phyloP scores from a whole-genome alignment of 2,888 invertebrate genomes.

The Heliothis peltigera region DNA sequence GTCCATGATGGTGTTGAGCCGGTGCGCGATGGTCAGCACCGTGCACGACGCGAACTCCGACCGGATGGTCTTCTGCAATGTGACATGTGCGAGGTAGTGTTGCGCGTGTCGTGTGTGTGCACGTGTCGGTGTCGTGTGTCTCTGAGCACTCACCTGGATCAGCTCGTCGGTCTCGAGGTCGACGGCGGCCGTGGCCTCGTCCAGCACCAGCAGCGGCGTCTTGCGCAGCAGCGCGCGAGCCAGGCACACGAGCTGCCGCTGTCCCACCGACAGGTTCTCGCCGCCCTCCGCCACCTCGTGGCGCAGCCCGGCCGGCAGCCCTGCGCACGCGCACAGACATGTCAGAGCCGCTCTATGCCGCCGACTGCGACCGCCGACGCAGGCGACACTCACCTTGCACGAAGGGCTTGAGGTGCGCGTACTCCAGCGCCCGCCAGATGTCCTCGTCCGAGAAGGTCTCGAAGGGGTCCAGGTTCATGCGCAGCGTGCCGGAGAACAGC shows the following conservation, averaged over 20 bases:
- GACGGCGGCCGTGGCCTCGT: constrained; percentile 97
- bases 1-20: constrained; percentile 97
- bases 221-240: constrained; percentile 96
- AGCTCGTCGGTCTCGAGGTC: constrained; percentile 97
- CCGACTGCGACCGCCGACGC: neutral
- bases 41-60: constrained; percentile 96
- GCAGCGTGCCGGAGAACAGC: constrained; percentile 96
- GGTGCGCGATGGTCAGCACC: constrained; percentile 97
- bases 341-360: neutral
- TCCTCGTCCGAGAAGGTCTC: constrained; percentile 93
- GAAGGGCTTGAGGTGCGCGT: constrained; percentile 96
- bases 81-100: neutral
- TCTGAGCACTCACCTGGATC: constrained; percentile 90
- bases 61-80: constrained; percentile 94
- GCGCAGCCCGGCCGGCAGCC: constrained; percentile 93
- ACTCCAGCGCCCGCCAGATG: constrained; percentile 96
- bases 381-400: constrained; percentile 90
- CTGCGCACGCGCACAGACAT: constrained; percentile 71
- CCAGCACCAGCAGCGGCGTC: constrained; percentile 95
- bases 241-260: constrained; percentile 96
- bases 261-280: constrained; percentile 97
- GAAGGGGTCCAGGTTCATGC: constrained; percentile 98
- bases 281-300: constrained; percentile 97
- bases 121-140: too few species aligned
- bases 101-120: too few species aligned